These are phyloP conservation scores for Rhabdophis nuchalis DNA, from an alignment of 2,797 vertebrate species.

Conservation along the genomic window DNA sequence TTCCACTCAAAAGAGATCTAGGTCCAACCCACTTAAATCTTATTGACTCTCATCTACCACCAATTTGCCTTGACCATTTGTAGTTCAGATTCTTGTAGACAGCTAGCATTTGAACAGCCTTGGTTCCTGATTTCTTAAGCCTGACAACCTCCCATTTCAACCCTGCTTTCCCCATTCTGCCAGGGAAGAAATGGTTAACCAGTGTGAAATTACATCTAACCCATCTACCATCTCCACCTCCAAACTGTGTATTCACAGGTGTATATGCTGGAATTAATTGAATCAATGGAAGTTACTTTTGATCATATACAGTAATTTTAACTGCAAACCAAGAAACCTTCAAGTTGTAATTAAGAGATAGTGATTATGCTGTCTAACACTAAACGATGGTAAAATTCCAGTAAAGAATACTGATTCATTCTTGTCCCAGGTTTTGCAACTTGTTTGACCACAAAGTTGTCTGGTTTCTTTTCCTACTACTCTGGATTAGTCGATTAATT, in stretches of 20 bases:
- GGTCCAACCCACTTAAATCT: background rate
- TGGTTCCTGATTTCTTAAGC: background rate
- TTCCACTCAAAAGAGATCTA: background rate
- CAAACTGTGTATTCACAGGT: background rate
- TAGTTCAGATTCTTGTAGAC: background rate
- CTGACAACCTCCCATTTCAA: background rate
- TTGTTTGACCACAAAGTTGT: background rate
- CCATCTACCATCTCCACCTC: background rate
- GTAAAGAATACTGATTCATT: slow-evolving; percentile 1
- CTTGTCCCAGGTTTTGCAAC: background rate
- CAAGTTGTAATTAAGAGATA: background rate
- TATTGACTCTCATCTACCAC: background rate
- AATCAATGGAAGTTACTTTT: background rate
- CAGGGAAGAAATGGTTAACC: background rate
- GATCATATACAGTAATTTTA: background rate
- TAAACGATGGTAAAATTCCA: background rate
- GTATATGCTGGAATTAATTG: background rate
- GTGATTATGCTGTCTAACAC: background rate
- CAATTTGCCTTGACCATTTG: background rate
- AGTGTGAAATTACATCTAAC: background rate
- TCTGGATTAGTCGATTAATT: background rate
- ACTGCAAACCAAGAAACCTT: background rate
- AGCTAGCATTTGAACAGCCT: background rate
- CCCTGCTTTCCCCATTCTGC: background rate
- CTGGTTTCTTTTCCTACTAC: background rate